phyloP scores from a whole-genome alignment of 2,797 vertebrate species.

The Phyllotis vaccarum region DNA sequence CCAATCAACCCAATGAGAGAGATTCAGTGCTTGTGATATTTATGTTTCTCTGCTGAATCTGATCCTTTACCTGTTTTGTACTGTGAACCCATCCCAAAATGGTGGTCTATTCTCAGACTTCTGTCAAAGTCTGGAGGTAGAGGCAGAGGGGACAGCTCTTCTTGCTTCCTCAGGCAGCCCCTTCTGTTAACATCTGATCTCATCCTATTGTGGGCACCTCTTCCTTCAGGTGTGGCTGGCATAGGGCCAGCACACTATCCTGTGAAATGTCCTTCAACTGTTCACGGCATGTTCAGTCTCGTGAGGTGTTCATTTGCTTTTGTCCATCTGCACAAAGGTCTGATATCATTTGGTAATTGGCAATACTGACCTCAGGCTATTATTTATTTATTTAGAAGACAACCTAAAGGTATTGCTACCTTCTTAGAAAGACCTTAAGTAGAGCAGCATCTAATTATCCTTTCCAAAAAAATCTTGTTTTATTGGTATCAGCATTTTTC shows the following conservation, averaged over 20 bases:
- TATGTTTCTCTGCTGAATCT: not conserved
- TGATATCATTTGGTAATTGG: slow-evolving; percentile 68
- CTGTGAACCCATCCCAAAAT: not conserved
- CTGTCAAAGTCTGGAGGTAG: not conserved
- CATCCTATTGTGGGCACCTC: not conserved
- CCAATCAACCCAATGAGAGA: not conserved
- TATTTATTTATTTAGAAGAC: slow-evolving; percentile 23
- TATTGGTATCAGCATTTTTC: slow-evolving; percentile 35
- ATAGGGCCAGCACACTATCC: slow-evolving; percentile 49
- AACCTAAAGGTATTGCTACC: slow-evolving; percentile 59
- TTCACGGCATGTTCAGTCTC: slow-evolving; percentile 45
- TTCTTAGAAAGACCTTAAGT: slow-evolving; percentile 61
- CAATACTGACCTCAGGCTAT: slow-evolving; percentile 65
- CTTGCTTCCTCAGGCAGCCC: not conserved
- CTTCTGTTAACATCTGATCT: not conserved
- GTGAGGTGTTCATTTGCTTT: slow-evolving; percentile 77
- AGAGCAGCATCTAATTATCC: slow-evolving; percentile 47
- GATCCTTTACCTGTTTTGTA: not conserved
- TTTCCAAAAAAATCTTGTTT: slow-evolving; percentile 60
- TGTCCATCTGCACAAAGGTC: slow-evolving; percentile 83
- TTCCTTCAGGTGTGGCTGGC: slow-evolving; percentile 75
- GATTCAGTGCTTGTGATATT: not conserved
- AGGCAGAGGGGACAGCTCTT: not conserved
- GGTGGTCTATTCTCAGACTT: not conserved
- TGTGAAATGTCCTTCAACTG: slow-evolving; percentile 67